Evolutionary conservation across 2,888 invertebrate species (phyloP), one percentile per base, ranked within the genome.

Genomic region (Cactoblastis cactorum): DNA sequence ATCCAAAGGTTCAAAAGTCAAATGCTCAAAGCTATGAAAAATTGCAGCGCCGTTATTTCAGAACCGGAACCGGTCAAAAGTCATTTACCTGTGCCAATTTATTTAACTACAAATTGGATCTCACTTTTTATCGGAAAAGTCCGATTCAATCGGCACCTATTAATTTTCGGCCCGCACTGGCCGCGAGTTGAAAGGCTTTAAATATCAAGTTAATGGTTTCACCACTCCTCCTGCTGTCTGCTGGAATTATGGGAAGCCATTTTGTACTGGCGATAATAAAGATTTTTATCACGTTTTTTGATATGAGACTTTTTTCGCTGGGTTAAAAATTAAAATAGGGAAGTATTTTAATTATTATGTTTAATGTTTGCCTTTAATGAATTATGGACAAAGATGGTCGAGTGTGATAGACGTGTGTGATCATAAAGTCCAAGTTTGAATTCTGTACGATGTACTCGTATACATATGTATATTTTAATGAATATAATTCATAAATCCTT

Each of bases 81-180:
- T 35, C 14, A 35, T 35, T n/a, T 14, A 17, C 37, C 37, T 11
- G 17, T 14, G 5, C 15, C 37, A 15, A 9, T 4, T 14, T 35
- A 35, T 14, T 12, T 15, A 17, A 15, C 37, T 37, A 37, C 37
- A 37, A 37, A 37, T 37, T 37, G 17, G 17, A 37, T 37, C 9
- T 9, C 37, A 6, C 15, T 37, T 14, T 41, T 41, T 22, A 41
- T 41, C 39, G 4, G 22, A 19, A 12, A 38, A 19, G 12, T n/a
- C 9, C 5, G 22, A 52, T 57, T 47, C 47, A 52, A 53, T 51
- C 48, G 33, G 45, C 38, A 24, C 28, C 54, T 52, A 49, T 54
- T 53, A 57, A 53, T 58, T 57, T 54, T 53, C 51, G 43, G 43
- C 51, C 54, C 50, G 51, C 54, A 47, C 22, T 45, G 53, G 17